Conservation (phyloP, 1,140 invertebrate species). For the Linepithema humile region DNA sequence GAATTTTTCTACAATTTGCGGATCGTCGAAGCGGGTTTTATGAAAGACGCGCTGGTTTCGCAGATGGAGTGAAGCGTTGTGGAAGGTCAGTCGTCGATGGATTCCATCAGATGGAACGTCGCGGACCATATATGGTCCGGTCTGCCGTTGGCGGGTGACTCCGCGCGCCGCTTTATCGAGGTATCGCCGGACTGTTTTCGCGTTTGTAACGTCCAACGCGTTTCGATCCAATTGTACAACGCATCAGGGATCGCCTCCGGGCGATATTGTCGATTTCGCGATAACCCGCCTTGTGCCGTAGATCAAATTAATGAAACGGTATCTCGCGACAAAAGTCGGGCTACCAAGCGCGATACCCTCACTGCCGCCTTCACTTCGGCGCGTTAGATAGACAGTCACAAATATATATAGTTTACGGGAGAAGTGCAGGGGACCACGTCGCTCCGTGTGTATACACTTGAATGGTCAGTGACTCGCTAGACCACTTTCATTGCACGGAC, state of each 20-base stretch:
- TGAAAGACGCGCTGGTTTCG: background rate
- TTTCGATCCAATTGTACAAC: constrained; percentile 15
- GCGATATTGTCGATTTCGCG: background rate
- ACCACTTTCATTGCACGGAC: constrained; percentile 75
- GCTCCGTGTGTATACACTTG: constrained; percentile 39
- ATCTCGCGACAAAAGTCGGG: background rate
- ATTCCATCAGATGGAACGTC: constrained; percentile 52
- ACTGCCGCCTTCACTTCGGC: constrained; percentile 15
- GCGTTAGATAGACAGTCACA: background rate
- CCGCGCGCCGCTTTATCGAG: background rate
- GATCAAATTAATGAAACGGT: constrained; percentile 17
- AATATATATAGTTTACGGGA: background rate
- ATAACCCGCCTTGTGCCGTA: background rate
- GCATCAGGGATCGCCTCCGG: background rate
- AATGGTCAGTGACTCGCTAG: constrained; percentile 71
- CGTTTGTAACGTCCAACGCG: background rate
- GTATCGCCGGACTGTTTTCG: background rate
- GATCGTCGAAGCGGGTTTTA: no score
- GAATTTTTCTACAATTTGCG: no score
- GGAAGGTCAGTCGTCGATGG: constrained; percentile 42
- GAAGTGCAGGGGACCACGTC: background rate
- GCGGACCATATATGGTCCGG: constrained; percentile 48
- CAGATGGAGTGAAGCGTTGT: constrained; percentile 1
- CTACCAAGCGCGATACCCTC: background rate
- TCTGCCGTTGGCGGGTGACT: background rate